Evolutionary conservation across 2,113 vertebrate genomes (phyloP), one percentile per base, ranked within the genome.

Genomic region (Callorhinus ursinus): DNA sequence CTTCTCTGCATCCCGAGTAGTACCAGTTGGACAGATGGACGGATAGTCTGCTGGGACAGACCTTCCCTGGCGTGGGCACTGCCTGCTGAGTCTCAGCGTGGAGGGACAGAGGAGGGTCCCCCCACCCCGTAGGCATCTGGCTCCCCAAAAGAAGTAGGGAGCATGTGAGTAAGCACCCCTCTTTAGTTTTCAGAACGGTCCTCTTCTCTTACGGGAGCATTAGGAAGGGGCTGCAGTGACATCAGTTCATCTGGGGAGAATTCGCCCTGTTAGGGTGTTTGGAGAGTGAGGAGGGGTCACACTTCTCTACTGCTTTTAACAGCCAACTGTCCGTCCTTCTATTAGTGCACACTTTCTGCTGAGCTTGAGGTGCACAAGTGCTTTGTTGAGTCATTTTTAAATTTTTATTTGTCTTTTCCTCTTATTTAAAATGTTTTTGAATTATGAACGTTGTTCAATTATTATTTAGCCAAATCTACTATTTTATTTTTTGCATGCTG

Each of bases 31-130:
- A 26, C 51, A 6, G 16, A 28, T 26, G 57, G 51, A 33, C 0
- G 0, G 42, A 87, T 59, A 39, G 77, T 26, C 2, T 0, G 0
- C 31, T 1, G 7, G 21, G 67, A 57, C 11, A 9, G 55, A 24
- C 7, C 33, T 16, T 63, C 53, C n/a, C 11, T 2, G 46, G 46
- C 2, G 2, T 12, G 39, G 33, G 19, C 33, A 1, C 67, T 39
- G 77, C 21, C 51, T 10, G 12, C 11, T 16, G 19, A 87, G 31
- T 24, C 39, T 13, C 16, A 2, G 96, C 79, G 1, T 13, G 16
- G 3, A 49, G 4, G 21, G 31, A 7, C 26, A 22, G 24, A 76
- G 4, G 26, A 19, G 11, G 10, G 2, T 51, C 19, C 7, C 33
- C 6, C 31, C 63, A 16, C 63, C 39, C 26, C 33, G 13, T 22